phyloP scores from a whole-genome alignment of 2,797 vertebrate genomes.

The Sebastes itinus region DNA sequence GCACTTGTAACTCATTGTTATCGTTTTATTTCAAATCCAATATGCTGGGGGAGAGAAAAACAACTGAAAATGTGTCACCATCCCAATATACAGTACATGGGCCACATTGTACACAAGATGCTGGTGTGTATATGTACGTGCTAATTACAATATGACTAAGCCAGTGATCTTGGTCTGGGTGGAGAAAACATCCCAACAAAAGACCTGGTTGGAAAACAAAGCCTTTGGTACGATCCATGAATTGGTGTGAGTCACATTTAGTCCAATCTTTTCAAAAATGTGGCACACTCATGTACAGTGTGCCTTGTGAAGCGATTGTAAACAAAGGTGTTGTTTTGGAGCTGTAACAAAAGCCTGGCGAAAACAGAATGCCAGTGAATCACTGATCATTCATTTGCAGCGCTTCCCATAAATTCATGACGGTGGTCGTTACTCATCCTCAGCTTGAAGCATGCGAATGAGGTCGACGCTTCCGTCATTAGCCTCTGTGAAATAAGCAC shows the following conservation, averaged over 20 bases:
- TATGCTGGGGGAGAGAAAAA: not conserved
- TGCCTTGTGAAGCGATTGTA: conserved; percentile 11
- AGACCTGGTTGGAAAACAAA: conserved; percentile 11
- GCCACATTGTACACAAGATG: conserved; percentile 5
- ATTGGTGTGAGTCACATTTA: conserved; percentile 30
- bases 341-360: conserved; percentile 32
- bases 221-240: conserved; percentile 21
- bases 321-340: conserved; percentile 49
- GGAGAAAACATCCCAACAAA: conserved; percentile 2
- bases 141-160: conserved; percentile 50
- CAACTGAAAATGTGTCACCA: conserved; percentile 10
- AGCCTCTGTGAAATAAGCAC: conserved; percentile 56
- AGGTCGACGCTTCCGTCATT: conserved; percentile 57
- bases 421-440: conserved; percentile 41
- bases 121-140: not conserved
- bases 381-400: conserved; percentile 48
- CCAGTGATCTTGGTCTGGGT: not conserved
- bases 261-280: conserved; percentile 29
- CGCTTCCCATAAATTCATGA: conserved; percentile 39
- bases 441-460: conserved; percentile 44
- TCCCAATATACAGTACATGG: not conserved
- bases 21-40: conserved; percentile 6
- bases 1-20: not conserved
- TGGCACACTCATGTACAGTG: not conserved
- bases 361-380: conserved; percentile 44